Base-by-base conservation (phyloP, 2,797 vertebrate species). In the Cirrhinus mrigala region DNA sequence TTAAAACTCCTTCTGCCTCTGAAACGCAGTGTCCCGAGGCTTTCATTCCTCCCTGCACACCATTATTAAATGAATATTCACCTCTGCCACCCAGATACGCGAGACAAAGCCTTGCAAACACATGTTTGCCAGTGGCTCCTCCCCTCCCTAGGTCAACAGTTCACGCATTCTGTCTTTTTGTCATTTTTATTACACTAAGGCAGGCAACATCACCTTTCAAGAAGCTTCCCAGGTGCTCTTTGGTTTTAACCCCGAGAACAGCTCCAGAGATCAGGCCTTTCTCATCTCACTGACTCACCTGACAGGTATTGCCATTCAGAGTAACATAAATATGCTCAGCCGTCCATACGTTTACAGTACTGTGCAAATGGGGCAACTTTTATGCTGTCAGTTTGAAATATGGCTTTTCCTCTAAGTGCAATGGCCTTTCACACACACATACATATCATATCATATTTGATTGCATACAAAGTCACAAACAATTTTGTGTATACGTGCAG, bases 151-250 rank as follows among this genome's bases (percentile, higher is more conserved):
- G 88, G 89, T 90, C 90, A 89, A 83, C 82, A 88, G 90, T 91
- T 91, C 88, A 90, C 46, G 82, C 88, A 73, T 85, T 90, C 83
- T 87, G 84, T 89, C 89, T 87, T 86, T 87, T 88, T 89, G 89
- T 89, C 82, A 83, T 88, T 90, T 89, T 89, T 88, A 90, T 86
- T 87, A 81, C 71, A 52, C 79, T 16, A 78, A 84, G 85, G 75
- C 69, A 71, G 69, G 83, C 78, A 77, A 83, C 82, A 37, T 86
- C 79, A 37, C 71, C 89, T 90, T 90, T 90, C 89, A 91, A 89
- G 87, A 74, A 74, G 81, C 89, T 88, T 85, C 66, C 79, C 89
- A 91, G 90, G 89, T 88, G 90, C 84, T 84, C 90, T 86, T 86
- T 87, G 86, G 84, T 87, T 80, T 82, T 79, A 89, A 74, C 86